Conservation (phyloP, 2,888 invertebrate genomes). For the Plebejus melissa region DNA sequence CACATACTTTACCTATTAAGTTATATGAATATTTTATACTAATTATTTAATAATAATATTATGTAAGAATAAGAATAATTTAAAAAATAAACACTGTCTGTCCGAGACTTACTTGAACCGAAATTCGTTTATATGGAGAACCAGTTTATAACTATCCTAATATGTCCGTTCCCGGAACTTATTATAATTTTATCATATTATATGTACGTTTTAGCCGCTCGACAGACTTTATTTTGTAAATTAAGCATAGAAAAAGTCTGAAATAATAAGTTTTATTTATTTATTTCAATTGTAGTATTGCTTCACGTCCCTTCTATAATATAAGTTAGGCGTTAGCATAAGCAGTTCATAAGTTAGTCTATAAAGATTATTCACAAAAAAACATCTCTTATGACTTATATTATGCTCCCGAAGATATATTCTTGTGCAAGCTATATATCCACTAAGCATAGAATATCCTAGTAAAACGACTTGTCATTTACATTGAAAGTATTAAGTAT, state of each 20-base stretch:
- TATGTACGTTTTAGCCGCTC: too few relatives aligned
- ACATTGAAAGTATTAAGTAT: conserved; percentile 33
- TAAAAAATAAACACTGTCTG: not conserved
- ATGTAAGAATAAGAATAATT: too few relatives aligned
- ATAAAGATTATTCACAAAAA: too few relatives aligned
- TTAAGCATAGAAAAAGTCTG: too few relatives aligned
- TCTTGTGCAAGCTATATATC: not conserved
- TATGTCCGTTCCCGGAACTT: not conserved
- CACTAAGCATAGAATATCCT: not conserved
- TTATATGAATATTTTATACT: conserved; percentile 28
- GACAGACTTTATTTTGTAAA: too few relatives aligned
- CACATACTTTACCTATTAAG: not conserved
- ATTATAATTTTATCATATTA: not conserved
- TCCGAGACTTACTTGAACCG: not conserved
- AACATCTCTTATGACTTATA: too few relatives aligned
- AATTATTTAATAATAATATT: not conserved
- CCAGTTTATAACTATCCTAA: not conserved
- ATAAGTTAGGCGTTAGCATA: too few relatives aligned
- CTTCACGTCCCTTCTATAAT: too few relatives aligned
- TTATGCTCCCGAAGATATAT: too few relatives aligned
- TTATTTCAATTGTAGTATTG: too few relatives aligned
- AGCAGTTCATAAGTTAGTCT: too few relatives aligned
- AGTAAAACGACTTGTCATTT: not conserved
- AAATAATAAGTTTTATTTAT: too few relatives aligned
- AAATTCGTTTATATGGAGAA: not conserved